phyloP scores from a whole-genome alignment of 2,888 invertebrate species.

The Hydraecia micacea region DNA sequence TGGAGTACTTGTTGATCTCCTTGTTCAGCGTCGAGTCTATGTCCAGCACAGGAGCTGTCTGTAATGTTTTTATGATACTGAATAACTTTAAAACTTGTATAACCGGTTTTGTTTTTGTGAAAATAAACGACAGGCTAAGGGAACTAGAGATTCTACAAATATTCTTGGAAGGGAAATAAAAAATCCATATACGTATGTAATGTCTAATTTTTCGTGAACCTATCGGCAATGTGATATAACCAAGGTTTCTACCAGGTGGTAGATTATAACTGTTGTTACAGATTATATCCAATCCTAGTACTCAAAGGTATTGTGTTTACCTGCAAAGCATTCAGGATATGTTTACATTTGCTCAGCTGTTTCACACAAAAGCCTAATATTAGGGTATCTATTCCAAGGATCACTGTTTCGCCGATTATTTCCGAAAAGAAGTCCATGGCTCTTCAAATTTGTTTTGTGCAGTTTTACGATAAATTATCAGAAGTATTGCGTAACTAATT shows the following conservation, averaged over 20 bases:
- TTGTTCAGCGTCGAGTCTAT: constrained; percentile 92
- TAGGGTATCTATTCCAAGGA: constrained; percentile 93
- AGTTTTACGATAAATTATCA: constrained; percentile 24
- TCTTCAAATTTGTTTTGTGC: constrained; percentile 22
- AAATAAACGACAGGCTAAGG: neutral
- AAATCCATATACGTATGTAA: neutral
- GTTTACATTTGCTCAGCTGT: constrained; percentile 94
- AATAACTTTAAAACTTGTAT: neutral
- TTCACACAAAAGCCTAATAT: constrained; percentile 93
- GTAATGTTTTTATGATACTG: constrained; percentile 56
- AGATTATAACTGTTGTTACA: neutral
- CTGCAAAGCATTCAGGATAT: constrained; percentile 92
- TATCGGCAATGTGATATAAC: neutral
- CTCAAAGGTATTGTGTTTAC: constrained; percentile 81
- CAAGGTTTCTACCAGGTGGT: neutral
- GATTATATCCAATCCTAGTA: neutral
- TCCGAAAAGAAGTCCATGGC: constrained; percentile 93
- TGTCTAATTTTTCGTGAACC: neutral
- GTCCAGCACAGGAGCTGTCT: constrained; percentile 93
- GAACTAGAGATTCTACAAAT: neutral
- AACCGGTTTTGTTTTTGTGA: neutral
- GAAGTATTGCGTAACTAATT: constrained; percentile 34
- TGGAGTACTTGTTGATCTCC: constrained; percentile 91
- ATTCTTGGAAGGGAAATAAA: neutral
- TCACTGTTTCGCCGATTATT: constrained; percentile 92